A percentile compares a stretch with the other conserved stretches of the same genome.
These are phyloP conservation scores for Trematomus bernacchii DNA, from an alignment of 2,797 vertebrate species.

Conservation along the genomic window DNA sequence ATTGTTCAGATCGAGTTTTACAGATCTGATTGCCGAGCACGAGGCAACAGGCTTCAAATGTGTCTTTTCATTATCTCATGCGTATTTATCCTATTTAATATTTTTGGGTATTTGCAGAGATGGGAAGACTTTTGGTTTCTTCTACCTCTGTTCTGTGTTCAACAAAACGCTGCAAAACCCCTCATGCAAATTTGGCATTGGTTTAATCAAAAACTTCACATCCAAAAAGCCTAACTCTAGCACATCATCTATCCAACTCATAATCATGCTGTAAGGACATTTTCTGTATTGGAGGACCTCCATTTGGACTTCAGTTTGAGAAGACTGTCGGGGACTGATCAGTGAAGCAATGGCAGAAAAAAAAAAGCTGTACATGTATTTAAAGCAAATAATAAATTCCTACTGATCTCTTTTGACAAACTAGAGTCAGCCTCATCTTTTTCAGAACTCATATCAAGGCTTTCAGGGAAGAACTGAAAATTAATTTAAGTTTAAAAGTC, in stretches of 20 bases:
- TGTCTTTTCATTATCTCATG: slow-evolving; percentile 30
- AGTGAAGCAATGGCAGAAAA: slow-evolving; percentile 60
- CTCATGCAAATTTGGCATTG: slow-evolving; percentile 49
- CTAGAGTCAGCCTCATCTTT: slow-evolving; percentile 63
- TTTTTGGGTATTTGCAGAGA: slow-evolving; percentile 39
- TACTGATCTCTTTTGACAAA: slow-evolving; percentile 86
- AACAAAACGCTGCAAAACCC: slow-evolving; percentile 36
- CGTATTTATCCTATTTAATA: slow-evolving; percentile 46
- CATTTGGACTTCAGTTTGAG: slow-evolving; percentile 61
- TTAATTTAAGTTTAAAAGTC: slow-evolving; percentile 48
- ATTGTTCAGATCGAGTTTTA: slow-evolving; percentile 38
- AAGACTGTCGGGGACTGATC: slow-evolving; percentile 66
- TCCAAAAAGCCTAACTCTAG: slow-evolving; percentile 47
- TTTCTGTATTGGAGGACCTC: slow-evolving; percentile 51
- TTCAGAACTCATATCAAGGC: slow-evolving; percentile 44
- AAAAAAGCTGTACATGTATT: slow-evolving; percentile 80
- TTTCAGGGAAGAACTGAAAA: slow-evolving; percentile 40
- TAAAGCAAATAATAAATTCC: slow-evolving; percentile 86
- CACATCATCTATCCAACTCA: slow-evolving; percentile 48
- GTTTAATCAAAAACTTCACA: slow-evolving; percentile 42
- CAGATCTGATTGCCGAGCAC: slow-evolving; percentile 35
- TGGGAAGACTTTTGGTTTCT: slow-evolving; percentile 61
- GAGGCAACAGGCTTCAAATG: slow-evolving; percentile 46
- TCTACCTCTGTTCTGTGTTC: slow-evolving; percentile 71
- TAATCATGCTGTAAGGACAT: slow-evolving; percentile 52